These are phyloP conservation scores for Helicorthomorpha holstii DNA, from an alignment of 1,140 invertebrate genomes.

Conservation along the genomic window DNA sequence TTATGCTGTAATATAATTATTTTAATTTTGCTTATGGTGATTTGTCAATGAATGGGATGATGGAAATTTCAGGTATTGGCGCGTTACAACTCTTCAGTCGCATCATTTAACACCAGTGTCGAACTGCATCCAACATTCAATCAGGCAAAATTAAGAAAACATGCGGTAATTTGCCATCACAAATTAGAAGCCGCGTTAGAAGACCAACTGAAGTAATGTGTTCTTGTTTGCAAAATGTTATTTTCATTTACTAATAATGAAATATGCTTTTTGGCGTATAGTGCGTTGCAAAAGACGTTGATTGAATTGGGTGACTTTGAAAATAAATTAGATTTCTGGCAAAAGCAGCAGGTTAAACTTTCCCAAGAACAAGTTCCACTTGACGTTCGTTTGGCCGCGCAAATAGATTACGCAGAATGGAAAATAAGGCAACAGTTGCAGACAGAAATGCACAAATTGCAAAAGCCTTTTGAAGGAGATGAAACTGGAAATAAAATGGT, in stretches of 20 bases:
- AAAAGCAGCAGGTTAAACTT: slow-evolving; percentile 41
- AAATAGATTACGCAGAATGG: slow-evolving; percentile 28
- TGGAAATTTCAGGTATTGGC: slow-evolving; percentile 23
- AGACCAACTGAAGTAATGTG: slow-evolving; percentile 42
- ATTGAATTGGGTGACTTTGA: slow-evolving; percentile 46
- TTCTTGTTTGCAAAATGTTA: slow-evolving; percentile 4
- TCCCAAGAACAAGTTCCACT: slow-evolving; percentile 38
- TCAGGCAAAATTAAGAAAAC: slow-evolving; percentile 38
- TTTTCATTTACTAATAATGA: slow-evolving; percentile 6
- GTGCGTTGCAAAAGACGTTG: slow-evolving; percentile 43
- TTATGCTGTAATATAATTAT: slow-evolving; percentile 34
- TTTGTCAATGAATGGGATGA: slow-evolving; percentile 2
- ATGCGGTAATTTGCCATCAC: slow-evolving; percentile 48
- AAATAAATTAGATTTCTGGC: slow-evolving; percentile 42
- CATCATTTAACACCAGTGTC: slow-evolving; percentile 50
- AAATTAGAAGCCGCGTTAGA: slow-evolving; percentile 45
- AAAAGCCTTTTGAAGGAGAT: too few species aligned
- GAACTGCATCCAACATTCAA: slow-evolving; percentile 40
- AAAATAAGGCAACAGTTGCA: slow-evolving; percentile 26
- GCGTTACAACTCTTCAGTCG: slow-evolving; percentile 33
- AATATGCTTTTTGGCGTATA: slow-evolving; percentile 19
- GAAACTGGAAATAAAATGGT: too few species aligned
- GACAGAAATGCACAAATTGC: too few species aligned
- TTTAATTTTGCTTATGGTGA: not conserved
- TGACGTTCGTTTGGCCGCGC: slow-evolving; percentile 23